These are phyloP conservation scores for Oryzias javanicus DNA, from an alignment of 2,113 vertebrate genomes.

Conservation along the genomic window DNA sequence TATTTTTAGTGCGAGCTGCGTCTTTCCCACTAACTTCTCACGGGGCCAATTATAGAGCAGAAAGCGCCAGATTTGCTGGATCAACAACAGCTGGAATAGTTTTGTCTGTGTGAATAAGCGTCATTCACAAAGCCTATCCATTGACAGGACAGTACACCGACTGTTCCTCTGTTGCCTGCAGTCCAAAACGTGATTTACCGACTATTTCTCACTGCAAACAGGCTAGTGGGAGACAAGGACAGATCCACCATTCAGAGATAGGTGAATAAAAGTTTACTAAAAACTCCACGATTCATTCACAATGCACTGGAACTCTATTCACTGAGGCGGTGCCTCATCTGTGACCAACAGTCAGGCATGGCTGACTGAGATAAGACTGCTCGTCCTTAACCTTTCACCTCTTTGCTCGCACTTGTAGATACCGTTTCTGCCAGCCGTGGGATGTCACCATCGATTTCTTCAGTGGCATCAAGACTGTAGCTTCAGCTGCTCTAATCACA, in stretches of 20 bases:
- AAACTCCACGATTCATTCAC: slow-evolving; percentile 1
- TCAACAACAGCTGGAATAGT: slow-evolving; percentile 48
- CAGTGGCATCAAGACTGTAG: slow-evolving; percentile 21
- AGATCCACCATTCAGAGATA: slow-evolving; percentile 3
- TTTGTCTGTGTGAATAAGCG: slow-evolving; percentile 36
- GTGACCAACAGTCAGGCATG: slow-evolving; percentile 40
- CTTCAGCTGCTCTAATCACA: slow-evolving; percentile 38
- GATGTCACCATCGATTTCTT: slow-evolving; percentile 45
- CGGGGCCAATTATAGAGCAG: slow-evolving; percentile 29
- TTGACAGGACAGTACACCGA: slow-evolving; percentile 23
- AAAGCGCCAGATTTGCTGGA: slow-evolving; percentile 38
- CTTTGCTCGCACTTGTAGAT: slow-evolving; percentile 23
- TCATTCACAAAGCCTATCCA: slow-evolving; percentile 38
- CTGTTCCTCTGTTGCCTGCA: slow-evolving; percentile 15
- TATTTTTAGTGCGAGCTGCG: slow-evolving; percentile 44
- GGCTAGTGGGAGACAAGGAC: slow-evolving; percentile 5
- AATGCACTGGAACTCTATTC: slow-evolving; percentile 13
- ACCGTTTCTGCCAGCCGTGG: slow-evolving; percentile 24
- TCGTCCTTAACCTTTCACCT: slow-evolving; percentile 42
- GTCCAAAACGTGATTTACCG: slow-evolving; percentile 24
- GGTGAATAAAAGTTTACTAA: neutral
- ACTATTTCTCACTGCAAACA: slow-evolving; percentile 1
- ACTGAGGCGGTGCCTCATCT: slow-evolving; percentile 20
- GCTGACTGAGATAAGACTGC: slow-evolving; percentile 57
- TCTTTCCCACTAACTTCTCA: slow-evolving; percentile 32